These are phyloP conservation scores for chimpanzee (Pan troglodytes) DNA, from an alignment of 2,113 vertebrate genomes.

Conservation along the genomic window DNA sequence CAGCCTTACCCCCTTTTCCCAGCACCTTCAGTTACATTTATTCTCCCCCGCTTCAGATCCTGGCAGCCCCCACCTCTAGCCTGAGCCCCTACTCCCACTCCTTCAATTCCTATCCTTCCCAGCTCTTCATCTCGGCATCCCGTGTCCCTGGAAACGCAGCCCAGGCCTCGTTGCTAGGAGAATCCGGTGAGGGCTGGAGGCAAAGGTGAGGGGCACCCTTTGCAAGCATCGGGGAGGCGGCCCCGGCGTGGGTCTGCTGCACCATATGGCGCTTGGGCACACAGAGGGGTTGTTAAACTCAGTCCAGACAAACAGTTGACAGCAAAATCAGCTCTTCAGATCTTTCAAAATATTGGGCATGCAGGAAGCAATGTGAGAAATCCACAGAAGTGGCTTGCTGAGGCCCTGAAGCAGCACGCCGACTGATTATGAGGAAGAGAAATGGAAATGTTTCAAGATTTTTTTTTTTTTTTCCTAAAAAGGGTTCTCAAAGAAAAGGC, in stretches of 20 bases:
- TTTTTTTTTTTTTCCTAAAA: neutral
- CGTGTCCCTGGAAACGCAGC: constrained; percentile 36
- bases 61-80: neutral
- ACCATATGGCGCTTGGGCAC: neutral
- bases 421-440: neutral
- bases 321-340: neutral
- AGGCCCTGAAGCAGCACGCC: accelerated
- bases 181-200: neutral
- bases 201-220: neutral
- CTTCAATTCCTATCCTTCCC: neutral
- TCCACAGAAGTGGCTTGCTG: accelerated
- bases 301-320: neutral
- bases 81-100: neutral
- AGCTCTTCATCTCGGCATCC: neutral
- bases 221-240: neutral
- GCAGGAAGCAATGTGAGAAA: neutral
- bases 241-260: accelerated
- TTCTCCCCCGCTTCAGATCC: neutral
- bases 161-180: constrained; percentile 58
- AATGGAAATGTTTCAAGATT: neutral
- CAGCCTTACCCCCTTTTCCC: neutral
- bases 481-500: neutral
- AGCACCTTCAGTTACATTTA: accelerated
- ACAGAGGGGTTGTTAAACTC: neutral
- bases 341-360: constrained; percentile 4